Evolutionary conservation across 2,113 vertebrate genomes (phyloP).

Genomic region (Chaetodon trifascialis): DNA sequence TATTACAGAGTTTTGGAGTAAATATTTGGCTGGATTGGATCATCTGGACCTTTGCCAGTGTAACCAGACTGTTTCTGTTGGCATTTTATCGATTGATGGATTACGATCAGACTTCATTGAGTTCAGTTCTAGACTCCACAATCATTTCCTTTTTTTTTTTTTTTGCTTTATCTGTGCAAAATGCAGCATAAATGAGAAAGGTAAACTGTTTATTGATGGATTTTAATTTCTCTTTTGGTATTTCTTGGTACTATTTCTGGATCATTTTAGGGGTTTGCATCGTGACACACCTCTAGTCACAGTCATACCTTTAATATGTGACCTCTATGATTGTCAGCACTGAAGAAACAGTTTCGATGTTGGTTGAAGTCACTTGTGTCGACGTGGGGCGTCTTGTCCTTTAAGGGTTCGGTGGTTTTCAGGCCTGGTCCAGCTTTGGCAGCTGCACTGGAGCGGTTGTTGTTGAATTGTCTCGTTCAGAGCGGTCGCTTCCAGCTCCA

Average conservation of each 20-base stretch:
- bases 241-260: background rate
- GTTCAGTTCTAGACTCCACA: too few relatives aligned
- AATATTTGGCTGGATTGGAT: too few relatives aligned
- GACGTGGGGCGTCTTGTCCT: background rate
- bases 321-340: background rate
- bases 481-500: background rate
- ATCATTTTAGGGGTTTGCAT: background rate
- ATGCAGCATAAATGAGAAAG: background rate
- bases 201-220: background rate
- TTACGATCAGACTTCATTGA: too few relatives aligned
- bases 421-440: background rate
- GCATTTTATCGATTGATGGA: too few relatives aligned
- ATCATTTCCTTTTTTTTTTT: background rate
- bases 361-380: background rate
- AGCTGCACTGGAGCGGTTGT: background rate
- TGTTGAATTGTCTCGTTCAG: conserved; percentile 1
- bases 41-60: too few relatives aligned
- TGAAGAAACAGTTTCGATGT: background rate
- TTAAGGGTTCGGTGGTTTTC: background rate
- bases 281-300: background rate
- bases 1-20: too few relatives aligned
- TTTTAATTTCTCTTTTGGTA: background rate
- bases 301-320: background rate
- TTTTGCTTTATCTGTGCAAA: background rate
- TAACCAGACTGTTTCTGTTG: too few relatives aligned